Evolutionary conservation across 1,140 invertebrate genomes (phyloP).

Genomic region (Drosophila pseudoananassae): DNA sequence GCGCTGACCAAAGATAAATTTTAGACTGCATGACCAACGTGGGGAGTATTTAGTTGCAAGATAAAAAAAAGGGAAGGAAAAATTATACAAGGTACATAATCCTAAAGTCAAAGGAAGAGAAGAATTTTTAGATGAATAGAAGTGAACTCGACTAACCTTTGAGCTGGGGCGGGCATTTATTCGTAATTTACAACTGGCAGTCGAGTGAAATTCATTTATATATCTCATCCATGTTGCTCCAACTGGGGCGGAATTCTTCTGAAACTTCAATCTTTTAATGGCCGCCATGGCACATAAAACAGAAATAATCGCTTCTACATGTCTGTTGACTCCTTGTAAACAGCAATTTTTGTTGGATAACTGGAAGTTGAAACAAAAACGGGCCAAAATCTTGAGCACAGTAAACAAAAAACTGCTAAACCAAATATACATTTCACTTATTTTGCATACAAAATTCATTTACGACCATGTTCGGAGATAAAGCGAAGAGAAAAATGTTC

Average conservation of each 20-base stretch:
- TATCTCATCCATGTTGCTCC: slow-evolving; percentile 26
- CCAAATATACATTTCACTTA: slow-evolving; percentile 49
- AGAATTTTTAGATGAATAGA: slow-evolving; percentile 9
- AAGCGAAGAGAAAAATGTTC: slow-evolving; percentile 21
- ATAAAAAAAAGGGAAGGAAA: slow-evolving; percentile 6
- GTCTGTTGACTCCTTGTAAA: slow-evolving; percentile 55
- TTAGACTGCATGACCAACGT: slow-evolving; percentile 20
- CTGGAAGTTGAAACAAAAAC: slow-evolving; percentile 13
- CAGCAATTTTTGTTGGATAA: slow-evolving; percentile 44
- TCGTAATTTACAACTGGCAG: slow-evolving; percentile 30
- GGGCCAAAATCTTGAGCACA: slow-evolving; percentile 10
- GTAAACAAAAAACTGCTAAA: slow-evolving; percentile 31
- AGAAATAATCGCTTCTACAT: slow-evolving; percentile 33
- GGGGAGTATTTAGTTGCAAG: slow-evolving; percentile 26
- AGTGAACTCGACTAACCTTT: slow-evolving; percentile 13
- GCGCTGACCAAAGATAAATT: slow-evolving; percentile 61
- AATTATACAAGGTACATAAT: slow-evolving; percentile 14
- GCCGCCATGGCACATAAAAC: slow-evolving; percentile 30
- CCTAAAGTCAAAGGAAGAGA: not conserved
- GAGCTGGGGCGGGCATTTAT: slow-evolving; percentile 12
- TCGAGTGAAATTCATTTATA: slow-evolving; percentile 39
- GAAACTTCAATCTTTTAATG: slow-evolving; percentile 51
- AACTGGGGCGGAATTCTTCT: not conserved
- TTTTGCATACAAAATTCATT: slow-evolving; percentile 51
- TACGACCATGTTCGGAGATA: slow-evolving; percentile 46